Evolutionary conservation across 2,888 invertebrate species (phyloP).

Genomic region (Cataglyphis livida): DNA sequence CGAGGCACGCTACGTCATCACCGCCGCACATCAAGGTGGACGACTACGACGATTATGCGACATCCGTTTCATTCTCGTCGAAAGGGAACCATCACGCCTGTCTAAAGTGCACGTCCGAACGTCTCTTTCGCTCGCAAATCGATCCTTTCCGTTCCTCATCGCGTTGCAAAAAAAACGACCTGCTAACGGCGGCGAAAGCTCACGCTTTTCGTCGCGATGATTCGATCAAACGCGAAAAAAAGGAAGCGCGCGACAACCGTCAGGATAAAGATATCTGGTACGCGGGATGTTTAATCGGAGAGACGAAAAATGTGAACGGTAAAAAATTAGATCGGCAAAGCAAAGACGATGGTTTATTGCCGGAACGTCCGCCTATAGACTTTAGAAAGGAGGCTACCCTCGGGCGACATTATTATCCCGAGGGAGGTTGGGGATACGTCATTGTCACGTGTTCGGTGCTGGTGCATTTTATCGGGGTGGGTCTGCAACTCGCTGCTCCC

Average conservation of each 20-base stretch:
- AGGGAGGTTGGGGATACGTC: slow-evolving; percentile 96
- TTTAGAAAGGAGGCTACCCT: slow-evolving; percentile 84
- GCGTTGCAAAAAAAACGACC: slow-evolving; percentile 27
- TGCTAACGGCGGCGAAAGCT: slow-evolving; percentile 15
- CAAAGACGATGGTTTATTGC: slow-evolving; percentile 35
- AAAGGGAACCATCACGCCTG: slow-evolving; percentile 73
- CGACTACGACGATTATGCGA: slow-evolving; percentile 74
- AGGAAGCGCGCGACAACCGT: slow-evolving; percentile 62
- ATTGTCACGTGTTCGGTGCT: slow-evolving; percentile 91
- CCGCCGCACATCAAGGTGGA: slow-evolving; percentile 72
- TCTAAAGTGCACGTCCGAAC: slow-evolving; percentile 78
- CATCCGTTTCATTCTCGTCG: slow-evolving; percentile 18
- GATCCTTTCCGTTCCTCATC: slow-evolving; percentile 75
- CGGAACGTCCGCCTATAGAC: slow-evolving; percentile 63
- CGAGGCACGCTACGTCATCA: slow-evolving; percentile 19
- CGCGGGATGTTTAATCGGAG: slow-evolving; percentile 73
- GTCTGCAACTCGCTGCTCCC: slow-evolving; percentile 88
- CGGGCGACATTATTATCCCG: slow-evolving; percentile 93
- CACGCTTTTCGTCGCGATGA: slow-evolving; percentile 7
- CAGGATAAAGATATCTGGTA: slow-evolving; percentile 68
- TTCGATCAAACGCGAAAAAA: slow-evolving; percentile 45
- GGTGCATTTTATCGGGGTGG: slow-evolving; percentile 92
- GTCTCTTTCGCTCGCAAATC: slow-evolving; percentile 70
- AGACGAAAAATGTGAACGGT: slow-evolving; percentile 55
- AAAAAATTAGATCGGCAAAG: slow-evolving; percentile 52